Evolutionary conservation across 1,140 invertebrate species (phyloP).

Genomic region (Akabosia matsudoensis): DNA sequence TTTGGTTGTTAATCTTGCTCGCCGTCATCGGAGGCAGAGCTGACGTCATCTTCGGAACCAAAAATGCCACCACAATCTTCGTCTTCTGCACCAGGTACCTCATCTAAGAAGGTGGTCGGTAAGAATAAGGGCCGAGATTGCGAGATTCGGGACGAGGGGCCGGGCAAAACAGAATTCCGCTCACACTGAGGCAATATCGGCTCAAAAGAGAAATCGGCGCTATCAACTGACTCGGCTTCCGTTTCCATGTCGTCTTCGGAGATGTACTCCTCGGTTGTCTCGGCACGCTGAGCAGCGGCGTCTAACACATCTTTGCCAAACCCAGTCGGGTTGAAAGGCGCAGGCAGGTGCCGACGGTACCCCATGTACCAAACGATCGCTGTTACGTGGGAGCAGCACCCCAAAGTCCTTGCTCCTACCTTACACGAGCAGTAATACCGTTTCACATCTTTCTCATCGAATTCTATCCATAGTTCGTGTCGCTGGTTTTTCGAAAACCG

Average conservation of each 20-base stretch:
- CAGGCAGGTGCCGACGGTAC: background rate
- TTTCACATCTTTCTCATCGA: background rate
- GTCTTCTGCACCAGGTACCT: too few species aligned
- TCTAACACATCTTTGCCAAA: background rate
- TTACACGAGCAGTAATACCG: slow-evolving; percentile 34
- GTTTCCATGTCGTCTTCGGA: background rate
- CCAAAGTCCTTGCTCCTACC: slow-evolving; percentile 27
- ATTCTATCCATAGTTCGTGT: background rate
- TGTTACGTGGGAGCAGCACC: slow-evolving; percentile 33
- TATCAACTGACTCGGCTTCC: too few species aligned
- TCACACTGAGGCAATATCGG: too few species aligned
- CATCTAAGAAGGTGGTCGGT: too few species aligned
- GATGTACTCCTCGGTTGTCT: background rate
- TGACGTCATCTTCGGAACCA: too few species aligned
- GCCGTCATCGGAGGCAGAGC: too few species aligned
- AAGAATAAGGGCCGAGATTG: too few species aligned
- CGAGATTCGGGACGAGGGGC: too few species aligned
- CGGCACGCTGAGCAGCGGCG: background rate
- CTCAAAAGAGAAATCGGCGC: too few species aligned
- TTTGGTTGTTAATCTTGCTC: too few species aligned
- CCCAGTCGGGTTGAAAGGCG: background rate
- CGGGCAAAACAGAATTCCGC: too few species aligned
- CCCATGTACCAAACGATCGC: slow-evolving; percentile 31
- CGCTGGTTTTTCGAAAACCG: background rate
- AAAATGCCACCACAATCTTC: too few species aligned